Percentiles rank a stretch among this genome's conserved stretches.
Conservation (phyloP, 2,888 invertebrate species). For the Molorchus minor region DNA sequence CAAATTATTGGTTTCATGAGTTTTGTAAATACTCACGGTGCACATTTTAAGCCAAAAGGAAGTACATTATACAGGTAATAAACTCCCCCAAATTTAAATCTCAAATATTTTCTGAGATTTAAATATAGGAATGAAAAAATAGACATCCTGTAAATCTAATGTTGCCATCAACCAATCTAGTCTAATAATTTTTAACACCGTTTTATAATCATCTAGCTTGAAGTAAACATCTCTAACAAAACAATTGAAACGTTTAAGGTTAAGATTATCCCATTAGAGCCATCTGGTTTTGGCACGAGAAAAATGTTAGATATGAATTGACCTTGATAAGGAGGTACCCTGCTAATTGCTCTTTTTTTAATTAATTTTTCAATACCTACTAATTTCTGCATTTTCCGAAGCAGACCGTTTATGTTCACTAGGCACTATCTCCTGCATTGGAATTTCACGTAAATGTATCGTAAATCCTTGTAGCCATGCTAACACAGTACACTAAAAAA, state of each 20-base stretch:
- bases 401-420: constrained; percentile 18
- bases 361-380: constrained; percentile 14
- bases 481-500: too few species aligned
- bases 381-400: constrained; percentile 1
- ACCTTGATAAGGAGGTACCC: constrained; percentile 8
- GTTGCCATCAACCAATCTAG: background rate
- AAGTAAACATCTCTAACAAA: constrained; percentile 31
- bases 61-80: constrained; percentile 11
- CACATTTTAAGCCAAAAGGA: constrained; percentile 21
- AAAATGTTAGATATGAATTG: constrained; percentile 24
- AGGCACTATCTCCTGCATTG: constrained; percentile 3
- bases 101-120: constrained; percentile 3
- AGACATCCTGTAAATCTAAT: constrained; percentile 15
- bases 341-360: constrained; percentile 13
- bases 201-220: constrained; percentile 38
- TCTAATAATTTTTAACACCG: constrained; percentile 15
- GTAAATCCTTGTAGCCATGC: constrained; percentile 24
- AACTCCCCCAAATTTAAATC: constrained; percentile 8
- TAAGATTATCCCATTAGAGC: constrained; percentile 14
- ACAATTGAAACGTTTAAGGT: too few species aligned
- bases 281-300: constrained; percentile 17
- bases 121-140: constrained; percentile 3
- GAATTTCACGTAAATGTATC: constrained; percentile 19
- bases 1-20: constrained; percentile 34
- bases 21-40: constrained; percentile 34